A percentile compares a stretch with the other conserved stretches of the same genome.
Evolutionary conservation across 2,113 vertebrate species (phyloP).

Genomic region (Peromyscus polionotus): DNA sequence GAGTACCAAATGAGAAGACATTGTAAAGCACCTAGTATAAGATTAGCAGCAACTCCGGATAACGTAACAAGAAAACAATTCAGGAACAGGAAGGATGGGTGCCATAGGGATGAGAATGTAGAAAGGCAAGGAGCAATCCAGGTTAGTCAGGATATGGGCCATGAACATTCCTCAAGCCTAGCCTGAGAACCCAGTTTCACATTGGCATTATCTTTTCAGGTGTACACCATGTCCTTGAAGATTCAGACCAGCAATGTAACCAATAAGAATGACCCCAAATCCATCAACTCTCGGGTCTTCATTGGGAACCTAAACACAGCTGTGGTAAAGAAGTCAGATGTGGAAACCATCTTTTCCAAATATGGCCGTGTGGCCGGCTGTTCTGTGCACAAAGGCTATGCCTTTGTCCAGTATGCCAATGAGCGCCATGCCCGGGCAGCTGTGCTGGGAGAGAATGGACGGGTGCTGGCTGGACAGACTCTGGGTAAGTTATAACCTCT

Average conservation of each 20-base stretch:
- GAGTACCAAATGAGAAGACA: neutral
- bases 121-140: neutral
- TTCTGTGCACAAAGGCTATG: constrained; percentile 95
- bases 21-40: neutral
- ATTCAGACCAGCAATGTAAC: constrained; percentile 97
- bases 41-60: neutral
- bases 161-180: neutral
- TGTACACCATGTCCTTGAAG: constrained; percentile 94
- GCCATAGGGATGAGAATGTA: neutral
- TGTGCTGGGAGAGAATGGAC: constrained; percentile 95
- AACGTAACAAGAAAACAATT: neutral
- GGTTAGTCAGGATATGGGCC: neutral
- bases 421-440: constrained; percentile 95
- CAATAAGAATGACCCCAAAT: constrained; percentile 98
- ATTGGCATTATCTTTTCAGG: constrained; percentile 72
- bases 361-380: constrained; percentile 96
- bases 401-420: constrained; percentile 96
- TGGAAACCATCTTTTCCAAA: constrained; percentile 96
- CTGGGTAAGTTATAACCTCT: constrained; percentile 89
- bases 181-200: neutral
- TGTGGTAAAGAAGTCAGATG: constrained; percentile 96
- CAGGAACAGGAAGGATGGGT: neutral
- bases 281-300: constrained; percentile 97
- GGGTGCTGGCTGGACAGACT: constrained; percentile 94
- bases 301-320: constrained; percentile 98